phyloP scores from a whole-genome alignment of 2,888 invertebrate species.

The Pseudeuparius sepicola region DNA sequence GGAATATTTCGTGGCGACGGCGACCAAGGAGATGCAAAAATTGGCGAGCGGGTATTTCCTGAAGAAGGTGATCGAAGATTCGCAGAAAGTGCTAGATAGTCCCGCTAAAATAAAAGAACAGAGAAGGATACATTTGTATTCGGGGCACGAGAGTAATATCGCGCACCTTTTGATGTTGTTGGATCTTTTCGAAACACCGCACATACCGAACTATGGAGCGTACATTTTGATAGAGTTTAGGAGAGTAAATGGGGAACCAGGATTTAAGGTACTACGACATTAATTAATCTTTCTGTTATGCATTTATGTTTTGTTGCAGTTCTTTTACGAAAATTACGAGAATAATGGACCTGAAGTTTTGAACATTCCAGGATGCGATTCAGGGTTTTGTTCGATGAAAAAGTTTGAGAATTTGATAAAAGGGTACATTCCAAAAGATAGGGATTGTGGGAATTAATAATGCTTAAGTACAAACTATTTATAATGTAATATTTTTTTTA shows the following conservation, averaged over 20 bases:
- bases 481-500: too few relatives aligned
- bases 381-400: conserved; percentile 27
- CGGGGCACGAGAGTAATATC: conserved; percentile 46
- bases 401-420: conserved; percentile 17
- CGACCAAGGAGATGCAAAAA: conserved; percentile 30
- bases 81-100: conserved; percentile 19
- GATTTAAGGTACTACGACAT: conserved; percentile 25
- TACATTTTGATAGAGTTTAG: conserved; percentile 30
- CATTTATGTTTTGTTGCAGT: conserved; percentile 15
- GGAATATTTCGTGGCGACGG: conserved; percentile 21
- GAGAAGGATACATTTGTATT: conserved; percentile 33
- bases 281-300: conserved; percentile 14
- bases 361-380: conserved; percentile 24
- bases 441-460: conserved; percentile 14
- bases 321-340: conserved; percentile 26
- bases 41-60: conserved; percentile 23
- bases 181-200: conserved; percentile 36
- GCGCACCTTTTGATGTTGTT: conserved; percentile 40
- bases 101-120: conserved; percentile 10
- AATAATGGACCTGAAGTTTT: conserved; percentile 20
- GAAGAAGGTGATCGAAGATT: conserved; percentile 26
- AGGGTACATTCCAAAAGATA: conserved; percentile 15
- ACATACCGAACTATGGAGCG: conserved; percentile 30
- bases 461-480: conserved; percentile 1
- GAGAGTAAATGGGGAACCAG: conserved; percentile 23